Evolutionary conservation across 2,888 invertebrate genomes (phyloP).

Genomic region (Machimus rusticus): DNA sequence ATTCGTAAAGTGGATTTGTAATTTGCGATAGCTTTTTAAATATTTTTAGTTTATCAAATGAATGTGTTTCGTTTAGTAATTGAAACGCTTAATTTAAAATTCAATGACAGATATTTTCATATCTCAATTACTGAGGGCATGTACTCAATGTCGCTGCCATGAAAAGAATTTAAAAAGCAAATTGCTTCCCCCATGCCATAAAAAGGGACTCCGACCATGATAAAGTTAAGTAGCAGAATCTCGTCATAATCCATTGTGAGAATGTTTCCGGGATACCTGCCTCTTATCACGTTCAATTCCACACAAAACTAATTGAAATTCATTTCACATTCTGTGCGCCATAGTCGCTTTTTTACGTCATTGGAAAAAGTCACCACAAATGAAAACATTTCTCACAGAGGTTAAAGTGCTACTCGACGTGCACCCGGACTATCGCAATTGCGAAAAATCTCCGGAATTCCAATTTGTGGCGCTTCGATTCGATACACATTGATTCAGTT

Average conservation of each 20-base stretch:
- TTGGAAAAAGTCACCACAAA: constrained; percentile 8
- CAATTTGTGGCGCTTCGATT: neutral
- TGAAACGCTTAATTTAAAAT: neutral
- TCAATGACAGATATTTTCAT: neutral
- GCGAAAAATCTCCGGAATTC: neutral
- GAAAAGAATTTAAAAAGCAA: neutral
- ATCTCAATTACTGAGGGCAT: neutral
- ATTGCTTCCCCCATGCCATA: neutral
- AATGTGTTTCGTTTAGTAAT: neutral
- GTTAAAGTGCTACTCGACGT: neutral
- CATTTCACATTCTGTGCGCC: neutral
- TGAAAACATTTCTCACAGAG: neutral
- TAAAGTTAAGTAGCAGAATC: neutral
- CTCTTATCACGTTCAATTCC: neutral
- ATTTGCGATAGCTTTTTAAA: neutral
- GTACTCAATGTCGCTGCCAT: neutral
- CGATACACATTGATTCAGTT: neutral
- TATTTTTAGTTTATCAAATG: neutral
- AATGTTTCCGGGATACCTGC: constrained; percentile 26
- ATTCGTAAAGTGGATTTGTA: neutral
- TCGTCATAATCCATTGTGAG: neutral
- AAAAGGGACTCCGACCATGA: neutral
- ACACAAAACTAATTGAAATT: neutral
- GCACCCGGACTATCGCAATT: neutral
- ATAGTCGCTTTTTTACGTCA: neutral